Conservation (phyloP, 2,113 vertebrate species). For the Heterotilapia buettikoferi region DNA sequence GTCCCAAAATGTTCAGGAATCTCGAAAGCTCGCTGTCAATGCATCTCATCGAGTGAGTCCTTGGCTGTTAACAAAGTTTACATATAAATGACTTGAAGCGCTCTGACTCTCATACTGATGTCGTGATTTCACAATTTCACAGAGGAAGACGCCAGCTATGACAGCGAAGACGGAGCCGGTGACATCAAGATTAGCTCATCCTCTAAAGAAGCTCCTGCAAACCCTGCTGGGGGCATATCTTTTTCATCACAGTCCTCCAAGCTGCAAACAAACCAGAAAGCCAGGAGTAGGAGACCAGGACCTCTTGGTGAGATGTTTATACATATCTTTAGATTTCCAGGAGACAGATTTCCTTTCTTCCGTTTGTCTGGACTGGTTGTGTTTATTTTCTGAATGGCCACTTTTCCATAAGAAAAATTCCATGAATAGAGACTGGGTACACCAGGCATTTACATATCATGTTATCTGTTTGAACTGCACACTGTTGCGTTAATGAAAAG, state of each 20-base stretch:
- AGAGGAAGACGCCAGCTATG: slow-evolving; percentile 77
- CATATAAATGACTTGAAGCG: slow-evolving; percentile 12
- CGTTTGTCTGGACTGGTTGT: neutral
- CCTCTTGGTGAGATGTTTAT: slow-evolving; percentile 69
- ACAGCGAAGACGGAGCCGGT: slow-evolving; percentile 77
- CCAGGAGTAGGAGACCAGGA: slow-evolving; percentile 81
- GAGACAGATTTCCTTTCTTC: neutral
- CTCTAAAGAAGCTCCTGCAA: slow-evolving; percentile 64
- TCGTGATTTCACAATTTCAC: slow-evolving; percentile 54
- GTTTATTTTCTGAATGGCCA: neutral
- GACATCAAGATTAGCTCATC: slow-evolving; percentile 62
- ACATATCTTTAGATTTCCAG: neutral
- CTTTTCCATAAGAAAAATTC: neutral
- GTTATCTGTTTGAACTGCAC: neutral
- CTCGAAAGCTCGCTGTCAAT: slow-evolving; percentile 19
- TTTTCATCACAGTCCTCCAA: slow-evolving; percentile 82
- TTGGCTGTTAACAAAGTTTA: neutral
- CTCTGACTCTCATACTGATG: slow-evolving; percentile 18
- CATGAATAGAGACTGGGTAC: neutral
- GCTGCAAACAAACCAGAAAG: slow-evolving; percentile 84
- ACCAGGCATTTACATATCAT: neutral
- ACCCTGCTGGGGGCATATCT: slow-evolving; percentile 65
- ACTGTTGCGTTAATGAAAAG: neutral
- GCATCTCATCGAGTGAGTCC: neutral
- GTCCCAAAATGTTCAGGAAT: neutral